A percentile compares a stretch with the other conserved stretches of the same genome.
phyloP scores from a whole-genome alignment of 2,797 vertebrate genomes.

The Hippoglossus hippoglossus region DNA sequence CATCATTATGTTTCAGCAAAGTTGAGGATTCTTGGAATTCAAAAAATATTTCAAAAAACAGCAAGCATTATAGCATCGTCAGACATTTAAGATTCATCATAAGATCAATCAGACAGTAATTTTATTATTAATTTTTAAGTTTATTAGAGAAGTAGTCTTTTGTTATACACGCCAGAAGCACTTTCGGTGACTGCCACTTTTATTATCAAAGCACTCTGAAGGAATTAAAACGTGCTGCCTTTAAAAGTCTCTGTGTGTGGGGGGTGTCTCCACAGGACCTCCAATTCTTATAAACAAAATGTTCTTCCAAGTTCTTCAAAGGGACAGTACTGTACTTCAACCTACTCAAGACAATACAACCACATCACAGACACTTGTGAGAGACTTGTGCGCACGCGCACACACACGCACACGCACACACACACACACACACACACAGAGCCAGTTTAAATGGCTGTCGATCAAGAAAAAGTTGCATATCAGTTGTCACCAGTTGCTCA shows the following conservation, averaged over 20 bases:
- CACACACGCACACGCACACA: too few relatives aligned
- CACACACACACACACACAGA: background rate
- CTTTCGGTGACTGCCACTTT: background rate
- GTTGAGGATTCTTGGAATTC: too few relatives aligned
- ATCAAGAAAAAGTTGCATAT: too few relatives aligned
- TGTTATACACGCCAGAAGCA: constrained; percentile 5
- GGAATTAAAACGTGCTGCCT: constrained; percentile 6
- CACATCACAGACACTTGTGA: constrained; percentile 23
- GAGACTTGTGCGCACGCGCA: too few relatives aligned
- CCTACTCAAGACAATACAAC: constrained; percentile 40
- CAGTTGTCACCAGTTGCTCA: too few relatives aligned
- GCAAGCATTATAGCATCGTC: too few relatives aligned
- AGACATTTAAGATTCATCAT: too few relatives aligned
- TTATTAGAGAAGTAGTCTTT: background rate
- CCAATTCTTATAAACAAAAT: constrained; percentile 47
- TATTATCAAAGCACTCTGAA: constrained; percentile 4
- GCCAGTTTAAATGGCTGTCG: too few relatives aligned
- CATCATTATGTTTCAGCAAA: too few relatives aligned
- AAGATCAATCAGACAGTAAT: too few relatives aligned
- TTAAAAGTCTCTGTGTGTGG: background rate
- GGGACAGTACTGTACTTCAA: constrained; percentile 37
- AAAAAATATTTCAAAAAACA: too few relatives aligned
- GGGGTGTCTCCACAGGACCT: constrained; percentile 16
- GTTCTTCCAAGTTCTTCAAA: constrained; percentile 59
- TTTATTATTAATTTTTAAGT: too few relatives aligned